phyloP scores from a whole-genome alignment of 2,888 invertebrate species.

The Unio pictorum region DNA sequence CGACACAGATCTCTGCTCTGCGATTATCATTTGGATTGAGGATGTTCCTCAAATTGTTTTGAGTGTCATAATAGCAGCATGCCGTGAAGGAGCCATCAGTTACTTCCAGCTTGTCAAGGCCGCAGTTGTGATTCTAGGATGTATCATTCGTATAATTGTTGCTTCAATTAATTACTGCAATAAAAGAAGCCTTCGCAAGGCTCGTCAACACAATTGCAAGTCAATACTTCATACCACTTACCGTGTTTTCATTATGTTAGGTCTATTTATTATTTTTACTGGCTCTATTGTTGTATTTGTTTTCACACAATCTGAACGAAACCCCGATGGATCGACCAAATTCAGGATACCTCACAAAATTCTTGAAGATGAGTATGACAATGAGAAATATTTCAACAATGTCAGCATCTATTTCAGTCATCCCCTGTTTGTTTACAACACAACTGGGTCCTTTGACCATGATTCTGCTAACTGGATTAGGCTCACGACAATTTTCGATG shows the following conservation, averaged over 20 bases:
- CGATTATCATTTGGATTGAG: slow-evolving; percentile 45
- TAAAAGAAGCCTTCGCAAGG: slow-evolving; percentile 3
- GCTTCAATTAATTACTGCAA: slow-evolving; percentile 30
- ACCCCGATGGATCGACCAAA: slow-evolving; percentile 17
- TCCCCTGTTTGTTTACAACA: slow-evolving; percentile 11
- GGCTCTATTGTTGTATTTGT: slow-evolving; percentile 43
- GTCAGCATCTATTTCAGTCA: slow-evolving; percentile 40
- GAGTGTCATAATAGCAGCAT: slow-evolving; percentile 42
- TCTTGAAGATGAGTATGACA: slow-evolving; percentile 35
- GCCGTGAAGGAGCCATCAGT: slow-evolving; percentile 54
- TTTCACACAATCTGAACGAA: slow-evolving; percentile 41
- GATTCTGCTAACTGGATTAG: slow-evolving; percentile 31
- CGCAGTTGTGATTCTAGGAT: slow-evolving; percentile 36
- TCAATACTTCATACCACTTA: slow-evolving; percentile 21
- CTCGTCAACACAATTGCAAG: slow-evolving; percentile 5
- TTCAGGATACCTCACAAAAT: slow-evolving; percentile 37
- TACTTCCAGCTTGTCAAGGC: slow-evolving; percentile 51
- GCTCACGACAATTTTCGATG: slow-evolving; percentile 13
- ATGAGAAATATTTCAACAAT: slow-evolving; percentile 46
- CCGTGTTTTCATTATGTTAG: slow-evolving; percentile 35
- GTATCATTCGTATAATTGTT: slow-evolving; percentile 34
- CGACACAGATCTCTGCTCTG: slow-evolving; percentile 36
- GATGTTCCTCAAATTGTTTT: slow-evolving; percentile 46
- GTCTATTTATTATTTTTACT: slow-evolving; percentile 30
- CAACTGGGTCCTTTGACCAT: neutral